Conservation (phyloP, 2,888 invertebrate genomes). For the Julus scandinavius region DNA sequence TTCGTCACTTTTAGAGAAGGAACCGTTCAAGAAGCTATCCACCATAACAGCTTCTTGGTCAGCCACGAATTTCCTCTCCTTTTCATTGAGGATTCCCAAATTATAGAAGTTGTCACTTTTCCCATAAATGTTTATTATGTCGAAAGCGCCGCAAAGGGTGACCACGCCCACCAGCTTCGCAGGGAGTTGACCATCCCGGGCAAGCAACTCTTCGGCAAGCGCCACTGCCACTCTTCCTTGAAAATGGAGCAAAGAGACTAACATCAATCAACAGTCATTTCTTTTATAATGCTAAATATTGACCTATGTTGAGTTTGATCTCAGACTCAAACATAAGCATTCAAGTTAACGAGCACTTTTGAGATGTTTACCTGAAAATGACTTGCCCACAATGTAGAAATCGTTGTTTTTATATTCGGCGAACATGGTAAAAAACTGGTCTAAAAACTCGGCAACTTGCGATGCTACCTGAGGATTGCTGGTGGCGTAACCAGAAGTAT, state of each 20-base stretch:
- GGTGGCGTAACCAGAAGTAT: constrained; percentile 27
- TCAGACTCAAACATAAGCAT: too few relatives aligned
- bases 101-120: constrained; percentile 67
- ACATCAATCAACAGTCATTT: too few relatives aligned
- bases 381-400: constrained; percentile 41
- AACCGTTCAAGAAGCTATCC: constrained; percentile 67
- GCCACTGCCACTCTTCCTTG: not conserved
- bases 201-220: not conserved
- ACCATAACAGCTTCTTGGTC: constrained; percentile 57
- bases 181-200: constrained; percentile 70
- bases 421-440: constrained; percentile 36
- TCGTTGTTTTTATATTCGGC: constrained; percentile 7
- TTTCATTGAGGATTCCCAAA: constrained; percentile 62
- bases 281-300: too few relatives aligned
- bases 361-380: constrained; percentile 1
- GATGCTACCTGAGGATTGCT: not conserved
- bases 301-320: too few relatives aligned
- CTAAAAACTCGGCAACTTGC: not conserved
- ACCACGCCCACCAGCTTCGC: constrained; percentile 72
- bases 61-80: constrained; percentile 59
- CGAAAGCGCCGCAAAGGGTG: constrained; percentile 62
- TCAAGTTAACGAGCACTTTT: too few relatives aligned
- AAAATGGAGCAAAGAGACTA: not conserved
- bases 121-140: constrained; percentile 60
- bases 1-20: constrained; percentile 67